Base-by-base conservation (phyloP, 2,113 vertebrate species). In the Marcusenius ussheri region DNA sequence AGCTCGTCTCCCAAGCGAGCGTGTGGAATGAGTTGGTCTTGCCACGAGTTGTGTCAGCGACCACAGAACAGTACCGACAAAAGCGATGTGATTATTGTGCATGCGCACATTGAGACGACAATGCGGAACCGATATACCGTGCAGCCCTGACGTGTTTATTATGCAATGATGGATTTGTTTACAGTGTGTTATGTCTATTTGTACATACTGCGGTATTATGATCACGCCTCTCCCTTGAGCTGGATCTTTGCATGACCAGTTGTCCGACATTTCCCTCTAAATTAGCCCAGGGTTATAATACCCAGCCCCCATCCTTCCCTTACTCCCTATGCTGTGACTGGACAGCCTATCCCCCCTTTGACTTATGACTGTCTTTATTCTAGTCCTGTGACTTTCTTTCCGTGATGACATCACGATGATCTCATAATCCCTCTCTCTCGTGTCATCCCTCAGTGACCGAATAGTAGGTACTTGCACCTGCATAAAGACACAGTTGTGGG, bases 221-320 rank as follows among this genome's bases (percentile, higher is more conserved):
- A 11, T 31, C 62, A 13, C 1, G n/a, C 62, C 62, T 70, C 27
- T 31, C 27, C 62, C 62, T 31, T 31, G 10, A 70, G 62, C 62
- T 70, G 10, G 62, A 31, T 70, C n/a, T 3, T 10, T 31, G 62
- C 10, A 11, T 5, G n/a, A 1, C 10, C 10, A 70, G 62, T 31
- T 27, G 8, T 66, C 58, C 9, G 58, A 93, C 92, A 88, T 90
- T 94, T 89, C 77, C 88, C 84, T 90, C 88, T 93, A 90, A 90
- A 86, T 92, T 91, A 88, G 92, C 90, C 84, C 91, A 91, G 92
- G 92, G 93, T 94, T 92, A 91, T 91, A 4, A 13, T 31, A 31
- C n/a, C n/a, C n/a, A 27, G 13, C n/a, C 13, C 27, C 62, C 62
- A 11, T 31, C 88, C 21, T 90, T 92, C 90, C 24, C 77, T 88